Percentiles rank a stretch among this genome's conserved stretches.
Evolutionary conservation across 2,113 vertebrate species (phyloP).

Genomic region (Psilopsiagon aymara): DNA sequence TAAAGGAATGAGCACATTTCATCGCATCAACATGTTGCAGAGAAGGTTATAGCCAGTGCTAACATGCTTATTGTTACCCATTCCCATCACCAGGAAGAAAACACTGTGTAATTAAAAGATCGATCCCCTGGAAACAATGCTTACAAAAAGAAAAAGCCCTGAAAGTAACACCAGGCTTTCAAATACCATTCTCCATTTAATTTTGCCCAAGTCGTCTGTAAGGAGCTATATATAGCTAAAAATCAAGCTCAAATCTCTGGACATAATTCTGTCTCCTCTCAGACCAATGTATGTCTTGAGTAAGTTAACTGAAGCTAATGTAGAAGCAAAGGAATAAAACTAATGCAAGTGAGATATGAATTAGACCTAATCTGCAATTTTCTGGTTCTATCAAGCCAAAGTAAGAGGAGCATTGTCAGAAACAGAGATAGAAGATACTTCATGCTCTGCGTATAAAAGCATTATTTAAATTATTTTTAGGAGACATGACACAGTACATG

Average conservation of each 20-base stretch:
- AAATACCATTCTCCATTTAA: conserved; percentile 47
- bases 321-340: background rate
- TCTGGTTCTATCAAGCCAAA: background rate
- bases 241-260: background rate
- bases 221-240: conserved; percentile 19
- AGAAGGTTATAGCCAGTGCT: background rate
- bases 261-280: background rate
- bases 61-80: background rate
- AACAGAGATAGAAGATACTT: background rate
- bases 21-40: background rate
- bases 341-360: background rate
- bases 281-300: background rate
- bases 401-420: background rate
- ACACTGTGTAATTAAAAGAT: conserved; percentile 50
- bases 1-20: background rate
- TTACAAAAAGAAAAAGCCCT: conserved; percentile 12
- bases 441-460: background rate
- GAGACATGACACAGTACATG: background rate
- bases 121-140: conserved; percentile 61
- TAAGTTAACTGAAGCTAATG: background rate
- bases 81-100: background rate
- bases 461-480: background rate
- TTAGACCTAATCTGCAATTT: background rate
- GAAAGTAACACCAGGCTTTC: conserved; percentile 41
- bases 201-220: conserved; percentile 43